phyloP scores from a whole-genome alignment of 2,797 vertebrate genomes.

The Harpia harpyja region DNA sequence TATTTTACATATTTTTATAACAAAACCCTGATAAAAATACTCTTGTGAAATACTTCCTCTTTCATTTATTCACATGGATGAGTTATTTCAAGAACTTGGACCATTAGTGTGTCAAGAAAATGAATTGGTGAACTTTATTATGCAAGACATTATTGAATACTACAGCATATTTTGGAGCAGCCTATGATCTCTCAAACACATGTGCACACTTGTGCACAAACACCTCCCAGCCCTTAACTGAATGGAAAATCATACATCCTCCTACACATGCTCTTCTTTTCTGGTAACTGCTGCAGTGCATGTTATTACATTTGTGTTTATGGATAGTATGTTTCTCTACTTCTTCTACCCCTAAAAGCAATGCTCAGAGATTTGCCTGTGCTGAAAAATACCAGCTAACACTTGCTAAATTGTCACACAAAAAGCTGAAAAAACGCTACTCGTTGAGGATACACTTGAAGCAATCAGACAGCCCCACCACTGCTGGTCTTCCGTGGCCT shows the following conservation, averaged over 20 bases:
- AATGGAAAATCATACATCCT: not conserved
- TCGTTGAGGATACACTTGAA: not conserved
- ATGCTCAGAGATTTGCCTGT: not conserved
- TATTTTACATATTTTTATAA: not conserved
- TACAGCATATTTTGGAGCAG: not conserved
- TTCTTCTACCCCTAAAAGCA: not conserved
- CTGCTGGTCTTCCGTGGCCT: not conserved
- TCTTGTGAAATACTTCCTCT: not conserved
- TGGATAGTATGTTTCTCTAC: not conserved
- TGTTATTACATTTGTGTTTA: not conserved
- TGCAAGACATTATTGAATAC: not conserved
- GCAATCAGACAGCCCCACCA: not conserved
- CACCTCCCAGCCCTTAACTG: not conserved
- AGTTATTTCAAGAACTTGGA: not conserved
- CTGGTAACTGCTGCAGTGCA: not conserved
- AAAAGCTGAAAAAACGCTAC: not conserved
- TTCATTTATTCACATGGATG: not conserved
- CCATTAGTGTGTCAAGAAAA: not conserved
- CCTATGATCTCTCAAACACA: not conserved
- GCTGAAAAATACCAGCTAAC: not conserved
- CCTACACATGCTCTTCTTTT: not conserved
- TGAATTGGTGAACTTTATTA: not conserved
- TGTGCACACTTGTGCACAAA: not conserved
- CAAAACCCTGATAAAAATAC: not conserved
- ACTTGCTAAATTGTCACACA: not conserved